A percentile compares a stretch with the other conserved stretches of the same genome.
These are phyloP conservation scores for Drosophila sechellia DNA, from an alignment of 1,140 invertebrate genomes.

Conservation along the genomic window DNA sequence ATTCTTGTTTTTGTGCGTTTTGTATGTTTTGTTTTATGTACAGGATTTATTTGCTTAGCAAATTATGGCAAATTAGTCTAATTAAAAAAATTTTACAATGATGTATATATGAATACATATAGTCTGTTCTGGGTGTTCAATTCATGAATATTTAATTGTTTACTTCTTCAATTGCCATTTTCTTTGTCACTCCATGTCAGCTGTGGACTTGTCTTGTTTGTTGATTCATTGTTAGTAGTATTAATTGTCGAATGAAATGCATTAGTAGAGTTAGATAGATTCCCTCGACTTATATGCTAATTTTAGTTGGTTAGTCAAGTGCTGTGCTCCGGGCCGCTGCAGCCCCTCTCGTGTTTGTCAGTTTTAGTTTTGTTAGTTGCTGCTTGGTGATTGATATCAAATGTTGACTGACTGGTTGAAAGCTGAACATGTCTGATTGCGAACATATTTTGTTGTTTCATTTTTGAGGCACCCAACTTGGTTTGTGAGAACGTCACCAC, in stretches of 20 bases:
- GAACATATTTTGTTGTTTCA: slow-evolving; percentile 11
- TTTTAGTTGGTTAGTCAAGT: slow-evolving; percentile 77
- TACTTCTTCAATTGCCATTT: slow-evolving; percentile 40
- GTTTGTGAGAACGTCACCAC: slow-evolving; percentile 1
- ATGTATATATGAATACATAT: slow-evolving; percentile 16
- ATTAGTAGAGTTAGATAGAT: slow-evolving; percentile 52
- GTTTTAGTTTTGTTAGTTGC: slow-evolving; percentile 55
- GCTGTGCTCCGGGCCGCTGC: slow-evolving; percentile 15
- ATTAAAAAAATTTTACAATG: slow-evolving; percentile 49
- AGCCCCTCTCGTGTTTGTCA: slow-evolving; percentile 6
- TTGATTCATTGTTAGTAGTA: slow-evolving; percentile 47
- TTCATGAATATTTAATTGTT: slow-evolving; percentile 31
- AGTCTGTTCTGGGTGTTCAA: slow-evolving; percentile 22
- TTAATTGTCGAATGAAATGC: slow-evolving; percentile 42
- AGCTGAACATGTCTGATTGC: slow-evolving; percentile 26
- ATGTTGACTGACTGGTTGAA: slow-evolving; percentile 24
- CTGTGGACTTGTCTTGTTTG: slow-evolving; percentile 41
- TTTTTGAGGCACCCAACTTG: slow-evolving; percentile 7
- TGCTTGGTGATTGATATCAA: slow-evolving; percentile 12
- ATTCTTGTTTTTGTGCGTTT: slow-evolving; percentile 25
- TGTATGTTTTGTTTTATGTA: slow-evolving; percentile 34
- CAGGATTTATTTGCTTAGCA: slow-evolving; percentile 76
- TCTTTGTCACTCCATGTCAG: slow-evolving; percentile 49
- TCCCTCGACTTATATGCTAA: slow-evolving; percentile 65
- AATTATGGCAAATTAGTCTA: slow-evolving; percentile 83